Base-by-base conservation (phyloP, 2,797 vertebrate species). In the Argentina silus region DNA sequence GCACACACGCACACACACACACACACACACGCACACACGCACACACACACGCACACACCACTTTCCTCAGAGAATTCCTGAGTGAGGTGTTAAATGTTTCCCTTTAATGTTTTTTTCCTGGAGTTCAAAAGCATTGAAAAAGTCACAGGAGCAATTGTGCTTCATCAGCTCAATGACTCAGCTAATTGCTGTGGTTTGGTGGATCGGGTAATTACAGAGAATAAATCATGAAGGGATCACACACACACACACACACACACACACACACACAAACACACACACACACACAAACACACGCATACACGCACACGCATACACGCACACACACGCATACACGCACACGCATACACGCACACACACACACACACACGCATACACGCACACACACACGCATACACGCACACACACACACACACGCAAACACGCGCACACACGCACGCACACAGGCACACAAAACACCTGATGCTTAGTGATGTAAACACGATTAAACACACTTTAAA, bases 241-340 rank as follows among this genome's bases (percentile, higher is more conserved):
- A 3, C 27, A 44, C 19, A 65, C 42, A 45, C 27, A 44, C 47
- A 50, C 47, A 8, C 36, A 55, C 19, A 48, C 56, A 27, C 27
- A 43, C 27, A 17, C 36, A 45, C 42, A 36, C 27, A 36, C 27
- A 36, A 1, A 36, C 27, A 36, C 27, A 36, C 27, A 36, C 4
- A 36, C 27, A 36, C 4, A 36, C 27, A 36, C 4, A 36, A 1
- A 36, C 4, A 36, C 27, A 36, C 4, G 4, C 27, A 12, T 3
- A 14, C 19, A n/a, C 17, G 6, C 47, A 50, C 7, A 50, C 47
- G 6, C 47, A 50, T 6, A 50, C 47, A 14, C 8, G 7, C 2
- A 59, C 0, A 23, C 8, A 6, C 12, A 67, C 64, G 48, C 47
- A 67, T 17, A 67, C 45, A 67, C 63, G 45, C n/a, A 65, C 63